Conservation (phyloP, 2,888 invertebrate genomes). For the Apoda limacodes region DNA sequence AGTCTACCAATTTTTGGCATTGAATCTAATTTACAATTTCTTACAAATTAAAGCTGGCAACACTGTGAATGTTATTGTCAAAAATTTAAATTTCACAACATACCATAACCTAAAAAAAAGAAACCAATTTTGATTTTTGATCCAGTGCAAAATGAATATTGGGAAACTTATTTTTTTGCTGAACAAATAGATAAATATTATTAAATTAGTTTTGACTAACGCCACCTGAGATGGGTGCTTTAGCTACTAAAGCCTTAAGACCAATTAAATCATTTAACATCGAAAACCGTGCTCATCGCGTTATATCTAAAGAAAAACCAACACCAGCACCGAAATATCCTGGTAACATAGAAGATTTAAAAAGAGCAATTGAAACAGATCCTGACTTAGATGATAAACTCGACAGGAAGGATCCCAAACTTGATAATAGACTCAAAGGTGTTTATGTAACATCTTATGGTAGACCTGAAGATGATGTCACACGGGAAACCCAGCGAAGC, state of each 20-base stretch:
- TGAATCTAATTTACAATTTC: no score
- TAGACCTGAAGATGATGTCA: conserved; percentile 60
- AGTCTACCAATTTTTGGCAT: no score
- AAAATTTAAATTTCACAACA: no score
- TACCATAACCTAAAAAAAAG: no score
- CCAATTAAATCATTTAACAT: conserved; percentile 78
- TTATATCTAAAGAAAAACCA: conserved; percentile 74
- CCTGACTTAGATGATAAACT: conserved; percentile 73
- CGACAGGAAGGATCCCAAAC: conserved; percentile 70
- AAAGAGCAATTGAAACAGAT: conserved; percentile 71
- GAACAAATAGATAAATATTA: no score
- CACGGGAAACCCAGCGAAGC: conserved; percentile 35
- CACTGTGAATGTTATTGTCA: no score
- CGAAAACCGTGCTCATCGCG: conserved; percentile 79
- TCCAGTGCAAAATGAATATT: no score
- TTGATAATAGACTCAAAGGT: conserved; percentile 75
- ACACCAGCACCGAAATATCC: conserved; percentile 78
- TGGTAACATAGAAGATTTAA: conserved; percentile 71
- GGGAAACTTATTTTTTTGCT: no score
- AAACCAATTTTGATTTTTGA: no score
- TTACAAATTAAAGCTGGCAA: no score
- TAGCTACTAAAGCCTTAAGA: conserved; percentile 67
- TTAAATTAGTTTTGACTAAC: no score
- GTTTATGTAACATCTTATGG: conserved; percentile 80
- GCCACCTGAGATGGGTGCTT: conserved; percentile 75